Conservation (phyloP, 2,113 vertebrate species). For the Malurus alboscapulatus region DNA sequence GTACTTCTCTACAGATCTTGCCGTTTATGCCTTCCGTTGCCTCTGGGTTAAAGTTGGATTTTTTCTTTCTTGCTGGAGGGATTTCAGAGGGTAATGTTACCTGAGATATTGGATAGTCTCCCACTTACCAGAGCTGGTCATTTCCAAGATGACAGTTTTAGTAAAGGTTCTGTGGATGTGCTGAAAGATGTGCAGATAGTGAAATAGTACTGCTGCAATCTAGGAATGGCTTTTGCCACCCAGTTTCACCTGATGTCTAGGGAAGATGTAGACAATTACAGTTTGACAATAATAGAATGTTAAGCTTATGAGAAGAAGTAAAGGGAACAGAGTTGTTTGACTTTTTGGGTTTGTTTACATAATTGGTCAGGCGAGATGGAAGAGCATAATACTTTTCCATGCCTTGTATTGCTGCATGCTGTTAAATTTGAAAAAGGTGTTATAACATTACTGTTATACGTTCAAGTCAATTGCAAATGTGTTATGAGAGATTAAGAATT, state of each 20-base stretch:
- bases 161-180: neutral
- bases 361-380: neutral
- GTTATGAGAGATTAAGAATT: neutral
- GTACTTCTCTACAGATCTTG: neutral
- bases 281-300: neutral
- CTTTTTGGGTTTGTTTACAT: neutral
- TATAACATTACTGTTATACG: neutral
- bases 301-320: neutral
- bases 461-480: neutral
- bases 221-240: neutral
- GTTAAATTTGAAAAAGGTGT: neutral
- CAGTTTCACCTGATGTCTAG: neutral
- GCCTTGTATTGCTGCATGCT: neutral
- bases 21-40: neutral
- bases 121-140: accelerated
- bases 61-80: neutral
- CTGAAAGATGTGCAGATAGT: neutral
- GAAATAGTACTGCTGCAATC: neutral
- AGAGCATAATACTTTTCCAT: neutral
- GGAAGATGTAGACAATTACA: neutral
- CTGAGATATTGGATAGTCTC: neutral
- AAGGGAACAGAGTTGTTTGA: neutral
- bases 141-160: neutral
- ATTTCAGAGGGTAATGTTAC: neutral
- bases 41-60: neutral